Evolutionary conservation across 2,888 invertebrate species (phyloP).

Genomic region (Agonopterix arenella): DNA sequence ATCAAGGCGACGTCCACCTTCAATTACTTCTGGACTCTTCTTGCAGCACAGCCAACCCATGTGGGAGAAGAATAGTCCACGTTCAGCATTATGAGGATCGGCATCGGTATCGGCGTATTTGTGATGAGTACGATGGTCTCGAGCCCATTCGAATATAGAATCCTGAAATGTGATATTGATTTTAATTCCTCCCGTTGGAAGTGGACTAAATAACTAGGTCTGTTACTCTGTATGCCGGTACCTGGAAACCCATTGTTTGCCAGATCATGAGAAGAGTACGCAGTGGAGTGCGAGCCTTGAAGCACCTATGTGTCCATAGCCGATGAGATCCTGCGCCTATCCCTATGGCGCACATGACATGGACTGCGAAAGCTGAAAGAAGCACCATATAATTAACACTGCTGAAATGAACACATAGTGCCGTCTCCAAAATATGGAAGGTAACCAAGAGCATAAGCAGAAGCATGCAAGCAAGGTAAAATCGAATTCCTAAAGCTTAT

Average conservation of each 20-base stretch:
- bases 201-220: too few species aligned
- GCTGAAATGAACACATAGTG: too few species aligned
- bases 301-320: slow-evolving; percentile 94
- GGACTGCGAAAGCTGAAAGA: slow-evolving; percentile 79
- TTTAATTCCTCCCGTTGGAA: neutral
- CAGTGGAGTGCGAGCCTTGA: slow-evolving; percentile 92
- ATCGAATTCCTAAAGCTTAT: too few species aligned
- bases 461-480: too few species aligned
- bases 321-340: slow-evolving; percentile 97
- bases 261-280: slow-evolving; percentile 88
- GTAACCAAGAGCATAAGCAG: too few species aligned
- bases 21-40: slow-evolving; percentile 91
- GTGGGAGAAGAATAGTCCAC: slow-evolving; percentile 96
- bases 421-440: too few species aligned
- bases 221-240: slow-evolving; percentile 26
- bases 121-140: slow-evolving; percentile 89
- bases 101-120: slow-evolving; percentile 93
- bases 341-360: slow-evolving; percentile 85
- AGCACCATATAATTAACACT: neutral
- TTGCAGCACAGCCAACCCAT: slow-evolving; percentile 94
- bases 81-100: slow-evolving; percentile 91
- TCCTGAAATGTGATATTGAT: slow-evolving; percentile 52
- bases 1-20: slow-evolving; percentile 88
- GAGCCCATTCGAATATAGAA: slow-evolving; percentile 81
- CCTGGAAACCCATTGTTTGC: slow-evolving; percentile 92